Conservation (phyloP, 2,113 vertebrate species). For the Petroica traversi region DNA sequence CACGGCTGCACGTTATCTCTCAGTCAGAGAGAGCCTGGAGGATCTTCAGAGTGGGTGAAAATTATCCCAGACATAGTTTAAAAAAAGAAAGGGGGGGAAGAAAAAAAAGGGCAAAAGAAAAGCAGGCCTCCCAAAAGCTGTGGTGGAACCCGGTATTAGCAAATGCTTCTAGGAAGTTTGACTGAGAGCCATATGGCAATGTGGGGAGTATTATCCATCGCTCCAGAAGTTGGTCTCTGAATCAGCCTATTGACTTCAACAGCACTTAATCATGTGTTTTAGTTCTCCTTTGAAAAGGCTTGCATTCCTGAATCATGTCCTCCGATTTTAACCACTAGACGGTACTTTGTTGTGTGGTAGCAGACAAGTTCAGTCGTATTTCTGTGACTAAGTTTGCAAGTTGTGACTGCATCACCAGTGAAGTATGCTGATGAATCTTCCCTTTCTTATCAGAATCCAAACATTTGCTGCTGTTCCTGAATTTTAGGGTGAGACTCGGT, state of each 20-base stretch:
- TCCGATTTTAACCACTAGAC: constrained; percentile 61
- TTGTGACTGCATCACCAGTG: constrained; percentile 33
- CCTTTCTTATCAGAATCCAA: constrained; percentile 42
- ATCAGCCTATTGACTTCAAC: constrained; percentile 67
- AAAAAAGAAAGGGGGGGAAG: background rate
- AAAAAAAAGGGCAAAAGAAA: background rate
- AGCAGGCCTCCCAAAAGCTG: constrained; percentile 51
- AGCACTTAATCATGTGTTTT: constrained; percentile 62
- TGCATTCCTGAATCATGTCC: constrained; percentile 64
- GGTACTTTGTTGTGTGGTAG: constrained; percentile 58
- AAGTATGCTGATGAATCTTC: constrained; percentile 44
- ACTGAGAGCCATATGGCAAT: constrained; percentile 63
- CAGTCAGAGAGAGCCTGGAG: background rate
- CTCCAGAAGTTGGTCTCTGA: constrained; percentile 59
- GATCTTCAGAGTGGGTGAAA: constrained; percentile 37
- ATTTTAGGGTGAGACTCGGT: background rate
- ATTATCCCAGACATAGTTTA: background rate
- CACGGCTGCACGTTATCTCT: background rate
- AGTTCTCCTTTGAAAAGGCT: constrained; percentile 59
- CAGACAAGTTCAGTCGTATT: constrained; percentile 63
- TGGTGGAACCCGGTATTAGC: constrained; percentile 37
- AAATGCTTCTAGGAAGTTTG: constrained; percentile 64
- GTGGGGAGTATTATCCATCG: constrained; percentile 53
- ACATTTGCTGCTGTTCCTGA: background rate
- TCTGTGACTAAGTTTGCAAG: constrained; percentile 63